A percentile compares a stretch with the other conserved stretches of the same genome.
These are phyloP conservation scores for Labeo calbasu DNA, from an alignment of 2,797 vertebrate species.

Conservation along the genomic window DNA sequence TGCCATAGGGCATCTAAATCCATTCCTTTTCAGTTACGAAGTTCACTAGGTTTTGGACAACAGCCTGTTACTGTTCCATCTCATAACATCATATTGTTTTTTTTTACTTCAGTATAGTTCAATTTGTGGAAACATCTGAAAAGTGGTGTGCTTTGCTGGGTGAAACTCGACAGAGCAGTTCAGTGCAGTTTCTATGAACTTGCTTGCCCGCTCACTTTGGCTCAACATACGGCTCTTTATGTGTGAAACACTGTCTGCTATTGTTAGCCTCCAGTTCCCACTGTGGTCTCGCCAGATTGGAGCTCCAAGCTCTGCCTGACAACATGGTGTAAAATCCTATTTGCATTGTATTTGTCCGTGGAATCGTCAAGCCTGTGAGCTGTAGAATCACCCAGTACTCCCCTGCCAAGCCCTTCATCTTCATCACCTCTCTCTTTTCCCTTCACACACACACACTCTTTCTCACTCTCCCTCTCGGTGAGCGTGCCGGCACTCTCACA, in stretches of 20 bases:
- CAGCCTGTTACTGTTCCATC: not conserved
- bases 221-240: slow-evolving; percentile 60
- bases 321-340: slow-evolving; percentile 70
- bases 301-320: slow-evolving; percentile 60
- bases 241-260: slow-evolving; percentile 60
- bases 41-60: slow-evolving; percentile 8
- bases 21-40: not conserved
- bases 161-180: slow-evolving; percentile 67
- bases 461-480: slow-evolving; percentile 2
- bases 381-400: slow-evolving; percentile 51
- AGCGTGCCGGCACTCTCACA: slow-evolving; percentile 47
- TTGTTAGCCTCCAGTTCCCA: slow-evolving; percentile 65
- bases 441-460: slow-evolving; percentile 13
- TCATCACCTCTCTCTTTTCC: slow-evolving; percentile 44
- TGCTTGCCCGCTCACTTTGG: slow-evolving; percentile 74
- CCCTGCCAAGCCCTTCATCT: slow-evolving; percentile 54
- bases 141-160: slow-evolving; percentile 34
- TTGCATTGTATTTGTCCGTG: slow-evolving; percentile 67
- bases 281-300: slow-evolving; percentile 61
- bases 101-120: slow-evolving; percentile 23
- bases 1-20: not conserved
- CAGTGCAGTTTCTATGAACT: slow-evolving; percentile 76
- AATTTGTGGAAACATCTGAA: slow-evolving; percentile 32
- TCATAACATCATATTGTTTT: slow-evolving; percentile 25
- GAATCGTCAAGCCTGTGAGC: slow-evolving; percentile 56